Evolutionary conservation across 2,113 vertebrate species (phyloP).

Genomic region (Nanorana parkeri): DNA sequence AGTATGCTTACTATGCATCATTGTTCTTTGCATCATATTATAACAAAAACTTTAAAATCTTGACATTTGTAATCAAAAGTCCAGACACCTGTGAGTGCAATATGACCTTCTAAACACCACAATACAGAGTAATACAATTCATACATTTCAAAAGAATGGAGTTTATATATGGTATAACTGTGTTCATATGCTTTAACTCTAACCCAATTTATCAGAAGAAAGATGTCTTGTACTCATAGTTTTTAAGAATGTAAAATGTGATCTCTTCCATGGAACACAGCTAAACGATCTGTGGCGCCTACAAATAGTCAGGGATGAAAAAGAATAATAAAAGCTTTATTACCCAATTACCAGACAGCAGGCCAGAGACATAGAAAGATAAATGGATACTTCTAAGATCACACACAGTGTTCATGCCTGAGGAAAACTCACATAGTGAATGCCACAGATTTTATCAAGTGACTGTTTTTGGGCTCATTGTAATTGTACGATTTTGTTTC

Average conservation of each 20-base stretch:
- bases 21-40: too few species aligned
- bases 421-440: conserved; percentile 4
- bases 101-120: too few species aligned
- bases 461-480: neutral
- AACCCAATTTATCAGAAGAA: neutral
- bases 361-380: conserved; percentile 19
- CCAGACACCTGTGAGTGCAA: too few species aligned
- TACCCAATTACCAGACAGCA: conserved; percentile 30
- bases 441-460: conserved; percentile 8
- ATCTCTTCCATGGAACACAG: conserved; percentile 7
- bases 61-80: too few species aligned
- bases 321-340: conserved; percentile 37
- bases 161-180: conserved; percentile 1
- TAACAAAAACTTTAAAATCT: too few species aligned
- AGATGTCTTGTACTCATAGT: neutral
- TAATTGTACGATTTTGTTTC: neutral
- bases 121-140: neutral
- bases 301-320: conserved; percentile 21
- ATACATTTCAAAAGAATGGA: neutral
- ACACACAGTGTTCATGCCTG: conserved; percentile 31
- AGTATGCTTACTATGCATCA: too few species aligned
- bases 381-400: conserved; percentile 16
- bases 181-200: neutral
- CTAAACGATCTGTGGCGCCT: conserved; percentile 1
- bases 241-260: conserved; percentile 22